phyloP scores from a whole-genome alignment of 2,888 invertebrate species.

The Drosophila barbarae region DNA sequence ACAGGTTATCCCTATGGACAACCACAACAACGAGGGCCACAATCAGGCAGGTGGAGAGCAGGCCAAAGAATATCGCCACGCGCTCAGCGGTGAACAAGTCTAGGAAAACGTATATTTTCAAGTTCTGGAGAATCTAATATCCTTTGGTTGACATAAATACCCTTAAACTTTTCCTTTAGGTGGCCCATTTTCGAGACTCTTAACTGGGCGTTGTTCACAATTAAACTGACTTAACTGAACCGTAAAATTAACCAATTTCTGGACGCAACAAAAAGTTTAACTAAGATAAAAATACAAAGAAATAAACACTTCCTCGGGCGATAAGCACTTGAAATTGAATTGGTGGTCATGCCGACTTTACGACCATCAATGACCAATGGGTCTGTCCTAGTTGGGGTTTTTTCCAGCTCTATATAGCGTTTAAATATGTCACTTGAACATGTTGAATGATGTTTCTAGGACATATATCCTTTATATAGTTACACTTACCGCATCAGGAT shows the following conservation, averaged over 20 bases:
- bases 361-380: conserved; percentile 22
- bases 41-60: conserved; percentile 58
- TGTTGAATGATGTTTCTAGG: background rate
- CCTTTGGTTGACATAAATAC: conserved; percentile 34
- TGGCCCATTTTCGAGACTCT: conserved; percentile 43
- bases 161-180: conserved; percentile 41
- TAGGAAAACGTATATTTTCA: conserved; percentile 22
- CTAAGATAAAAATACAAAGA: conserved; percentile 46
- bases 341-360: conserved; percentile 62
- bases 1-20: conserved; percentile 58
- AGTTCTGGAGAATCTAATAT: background rate
- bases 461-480: background rate
- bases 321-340: conserved; percentile 54
- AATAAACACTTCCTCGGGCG: conserved; percentile 19
- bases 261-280: conserved; percentile 4
- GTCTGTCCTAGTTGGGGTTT: conserved; percentile 10
- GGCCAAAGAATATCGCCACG: conserved; percentile 67
- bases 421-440: background rate
- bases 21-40: conserved; percentile 64
- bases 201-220: conserved; percentile 21
- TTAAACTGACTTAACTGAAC: conserved; percentile 46
- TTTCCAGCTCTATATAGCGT: background rate
- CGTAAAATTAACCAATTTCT: conserved; percentile 12
- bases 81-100: conserved; percentile 55
- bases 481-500: conserved; percentile 70